A percentile compares a stretch with the other conserved stretches of the same genome.
These are phyloP conservation scores for Pantelozetes paolii DNA, from an alignment of 2,888 invertebrate genomes.

Conservation along the genomic window DNA sequence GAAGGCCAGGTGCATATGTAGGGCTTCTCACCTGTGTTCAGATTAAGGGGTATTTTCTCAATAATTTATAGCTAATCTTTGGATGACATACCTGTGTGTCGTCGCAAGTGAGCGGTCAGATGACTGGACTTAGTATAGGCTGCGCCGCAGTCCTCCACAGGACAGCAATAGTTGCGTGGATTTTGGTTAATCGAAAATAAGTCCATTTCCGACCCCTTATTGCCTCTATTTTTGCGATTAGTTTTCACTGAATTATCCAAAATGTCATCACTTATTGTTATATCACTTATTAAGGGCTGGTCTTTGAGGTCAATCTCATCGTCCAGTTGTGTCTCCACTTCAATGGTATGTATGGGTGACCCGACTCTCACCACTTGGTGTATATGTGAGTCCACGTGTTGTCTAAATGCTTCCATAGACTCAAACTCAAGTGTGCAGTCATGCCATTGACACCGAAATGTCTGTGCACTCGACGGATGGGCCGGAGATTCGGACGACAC, in stretches of 20 bases:
- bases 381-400: conserved; percentile 36
- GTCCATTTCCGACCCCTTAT: neutral
- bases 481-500: neutral
- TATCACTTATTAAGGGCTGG: neutral
- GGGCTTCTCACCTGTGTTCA: conserved; percentile 38
- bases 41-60: no score
- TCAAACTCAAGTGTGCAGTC: conserved; percentile 35
- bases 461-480: no score
- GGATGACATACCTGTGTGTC: conserved; percentile 31
- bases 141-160: conserved; percentile 34
- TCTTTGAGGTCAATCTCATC: conserved; percentile 8
- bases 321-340: conserved; percentile 32
- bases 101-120: conserved; percentile 40
- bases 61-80: neutral
- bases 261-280: conserved; percentile 8
- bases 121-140: conserved; percentile 41
- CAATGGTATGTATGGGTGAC: conserved; percentile 27
- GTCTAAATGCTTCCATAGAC: conserved; percentile 7
- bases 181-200: neutral
- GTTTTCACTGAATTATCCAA: neutral
- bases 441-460: conserved; percentile 38
- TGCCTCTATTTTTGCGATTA: neutral
- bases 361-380: conserved; percentile 11
- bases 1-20: conserved; percentile 40
- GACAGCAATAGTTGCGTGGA: conserved; percentile 39